Conservation (phyloP, 1,140 invertebrate species). For the Pristionchus pacificus region DNA sequence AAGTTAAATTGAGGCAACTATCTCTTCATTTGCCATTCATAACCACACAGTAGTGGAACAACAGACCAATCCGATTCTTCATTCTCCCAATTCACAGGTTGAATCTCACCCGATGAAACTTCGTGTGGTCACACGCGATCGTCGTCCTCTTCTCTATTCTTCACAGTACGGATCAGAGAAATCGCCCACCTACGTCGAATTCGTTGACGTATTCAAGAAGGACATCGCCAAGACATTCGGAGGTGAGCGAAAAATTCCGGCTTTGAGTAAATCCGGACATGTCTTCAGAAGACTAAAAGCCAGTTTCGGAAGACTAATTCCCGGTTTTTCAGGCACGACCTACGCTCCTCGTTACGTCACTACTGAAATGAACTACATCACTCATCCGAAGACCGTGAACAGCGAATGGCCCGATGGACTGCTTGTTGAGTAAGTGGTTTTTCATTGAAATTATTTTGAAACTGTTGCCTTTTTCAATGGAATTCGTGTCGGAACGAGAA, state of each 20-base stretch:
- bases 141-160: slow-evolving; percentile 52
- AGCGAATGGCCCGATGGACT: slow-evolving; percentile 52
- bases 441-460: not conserved
- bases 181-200: slow-evolving; percentile 49
- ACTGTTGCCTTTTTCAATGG: too few species aligned
- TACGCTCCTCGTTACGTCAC: slow-evolving; percentile 55
- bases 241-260: not conserved
- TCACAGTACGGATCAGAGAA: slow-evolving; percentile 49
- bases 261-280: not conserved
- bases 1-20: too few species aligned
- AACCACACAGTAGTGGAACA: too few species aligned
- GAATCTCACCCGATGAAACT: slow-evolving; percentile 32
- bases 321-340: slow-evolving; percentile 28
- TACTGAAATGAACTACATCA: slow-evolving; percentile 51
- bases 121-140: slow-evolving; percentile 41
- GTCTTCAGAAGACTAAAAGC: not conserved
- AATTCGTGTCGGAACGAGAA: too few species aligned
- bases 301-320: not conserved
- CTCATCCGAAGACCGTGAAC: slow-evolving; percentile 57
- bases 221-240: slow-evolving; percentile 51
- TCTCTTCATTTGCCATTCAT: too few species aligned
- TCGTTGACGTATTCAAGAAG: slow-evolving; percentile 48
- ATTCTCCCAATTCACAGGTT: not conserved
- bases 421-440: slow-evolving; percentile 42
- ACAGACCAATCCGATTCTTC: not conserved